Conservation (phyloP, 2,113 vertebrate species). For the Hippoglossus stenolepis region DNA sequence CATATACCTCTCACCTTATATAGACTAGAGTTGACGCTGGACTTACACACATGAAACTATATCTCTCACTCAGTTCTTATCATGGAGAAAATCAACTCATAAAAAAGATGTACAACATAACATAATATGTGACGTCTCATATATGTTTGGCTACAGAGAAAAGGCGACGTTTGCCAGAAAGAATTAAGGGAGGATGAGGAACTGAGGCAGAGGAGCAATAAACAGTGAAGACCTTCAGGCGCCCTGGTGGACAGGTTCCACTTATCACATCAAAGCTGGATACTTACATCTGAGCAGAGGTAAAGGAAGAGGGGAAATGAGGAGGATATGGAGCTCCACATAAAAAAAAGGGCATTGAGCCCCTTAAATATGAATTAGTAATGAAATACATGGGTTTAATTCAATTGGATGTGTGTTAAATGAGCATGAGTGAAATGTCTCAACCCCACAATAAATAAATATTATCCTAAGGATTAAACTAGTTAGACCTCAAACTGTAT, state of each 20-base stretch:
- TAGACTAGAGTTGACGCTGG: background rate
- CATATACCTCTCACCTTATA: background rate
- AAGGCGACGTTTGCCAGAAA: background rate
- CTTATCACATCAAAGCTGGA: background rate
- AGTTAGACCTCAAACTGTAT: no score
- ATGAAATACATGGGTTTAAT: background rate
- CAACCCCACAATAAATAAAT: no score
- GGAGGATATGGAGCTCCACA: background rate
- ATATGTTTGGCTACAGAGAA: background rate
- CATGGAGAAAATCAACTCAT: no score
- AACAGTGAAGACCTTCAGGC: background rate
- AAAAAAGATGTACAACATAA: background rate
- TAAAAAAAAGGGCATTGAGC: background rate
- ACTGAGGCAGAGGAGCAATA: background rate
- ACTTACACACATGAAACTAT: no score
- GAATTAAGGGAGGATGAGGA: constrained; percentile 6
- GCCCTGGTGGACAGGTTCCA: background rate
- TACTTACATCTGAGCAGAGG: background rate
- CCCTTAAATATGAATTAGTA: background rate
- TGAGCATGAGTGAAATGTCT: no score
- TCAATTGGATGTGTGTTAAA: no score
- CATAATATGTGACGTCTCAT: background rate
- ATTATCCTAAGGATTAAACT: no score
- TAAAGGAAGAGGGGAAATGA: background rate
- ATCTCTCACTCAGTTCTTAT: no score